Evolutionary conservation across 2,113 vertebrate genomes (phyloP).

Genomic region (Salvator merianae): DNA sequence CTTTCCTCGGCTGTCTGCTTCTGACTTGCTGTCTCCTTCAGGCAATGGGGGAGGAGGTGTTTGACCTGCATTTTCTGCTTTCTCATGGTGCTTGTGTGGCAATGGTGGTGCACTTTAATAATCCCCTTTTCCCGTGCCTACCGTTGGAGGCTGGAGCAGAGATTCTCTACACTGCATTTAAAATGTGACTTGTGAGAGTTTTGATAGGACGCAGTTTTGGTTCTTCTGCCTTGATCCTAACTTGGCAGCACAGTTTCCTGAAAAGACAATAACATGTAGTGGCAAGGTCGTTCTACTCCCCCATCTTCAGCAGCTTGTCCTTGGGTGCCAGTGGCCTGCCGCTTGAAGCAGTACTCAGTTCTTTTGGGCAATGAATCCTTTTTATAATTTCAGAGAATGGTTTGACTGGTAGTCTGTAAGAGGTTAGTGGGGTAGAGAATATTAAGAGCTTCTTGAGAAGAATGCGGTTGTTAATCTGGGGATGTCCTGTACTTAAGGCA

Average conservation of each 20-base stretch:
- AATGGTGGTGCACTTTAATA: constrained; percentile 53
- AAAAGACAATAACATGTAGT: constrained; percentile 14
- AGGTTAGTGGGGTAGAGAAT: constrained; percentile 5
- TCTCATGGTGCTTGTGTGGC: constrained; percentile 76
- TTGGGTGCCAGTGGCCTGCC: constrained; percentile 32
- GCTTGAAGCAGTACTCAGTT: background rate
- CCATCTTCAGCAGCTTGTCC: constrained; percentile 42
- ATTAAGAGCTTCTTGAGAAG: background rate
- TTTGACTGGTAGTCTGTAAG: background rate
- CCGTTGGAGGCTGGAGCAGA: constrained; percentile 42
- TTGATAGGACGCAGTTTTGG: constrained; percentile 18
- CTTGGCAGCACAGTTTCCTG: constrained; percentile 31
- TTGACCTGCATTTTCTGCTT: constrained; percentile 81
- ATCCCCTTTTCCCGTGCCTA: constrained; percentile 44
- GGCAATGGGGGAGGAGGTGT: constrained; percentile 63
- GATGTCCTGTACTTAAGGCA: background rate
- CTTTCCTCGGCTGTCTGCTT: constrained; percentile 8
- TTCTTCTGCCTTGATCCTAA: constrained; percentile 14
- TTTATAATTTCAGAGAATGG: background rate
- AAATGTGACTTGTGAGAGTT: constrained; percentile 14
- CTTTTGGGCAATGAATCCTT: background rate
- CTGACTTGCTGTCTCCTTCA: constrained; percentile 27
- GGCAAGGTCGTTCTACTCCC: constrained; percentile 69
- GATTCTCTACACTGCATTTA: constrained; percentile 41
- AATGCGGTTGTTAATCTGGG: constrained; percentile 24